These are phyloP conservation scores for Drosophila sordidula DNA, from an alignment of 2,888 invertebrate species.

Conservation along the genomic window DNA sequence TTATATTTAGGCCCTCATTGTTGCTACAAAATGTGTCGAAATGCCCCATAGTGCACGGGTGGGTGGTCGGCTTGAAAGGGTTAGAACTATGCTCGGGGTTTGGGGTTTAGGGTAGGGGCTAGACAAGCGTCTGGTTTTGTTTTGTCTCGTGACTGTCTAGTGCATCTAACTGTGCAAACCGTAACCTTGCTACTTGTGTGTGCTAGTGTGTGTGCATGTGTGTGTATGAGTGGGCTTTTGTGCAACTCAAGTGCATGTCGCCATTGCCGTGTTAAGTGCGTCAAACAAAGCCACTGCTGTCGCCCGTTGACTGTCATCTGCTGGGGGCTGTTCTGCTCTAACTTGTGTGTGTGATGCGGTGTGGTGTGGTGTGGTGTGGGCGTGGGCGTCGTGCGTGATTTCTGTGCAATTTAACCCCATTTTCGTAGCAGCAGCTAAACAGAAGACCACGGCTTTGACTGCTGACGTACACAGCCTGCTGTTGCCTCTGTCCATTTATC, in stretches of 20 bases:
- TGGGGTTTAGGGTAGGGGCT: conserved; percentile 20
- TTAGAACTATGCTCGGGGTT: conserved; percentile 24
- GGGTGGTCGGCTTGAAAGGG: conserved; percentile 52
- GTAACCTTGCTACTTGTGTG: neutral
- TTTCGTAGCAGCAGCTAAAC: conserved; percentile 48
- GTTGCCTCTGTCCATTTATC: conserved; percentile 3
- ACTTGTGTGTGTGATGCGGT: neutral
- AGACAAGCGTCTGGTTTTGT: conserved; percentile 48
- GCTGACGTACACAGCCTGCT: conserved; percentile 6
- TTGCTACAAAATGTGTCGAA: neutral
- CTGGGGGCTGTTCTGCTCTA: conserved; percentile 39
- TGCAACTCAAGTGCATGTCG: conserved; percentile 84
- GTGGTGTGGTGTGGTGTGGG: conserved; percentile 1
- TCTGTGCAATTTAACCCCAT: conserved; percentile 81
- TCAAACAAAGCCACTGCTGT: conserved; percentile 67
- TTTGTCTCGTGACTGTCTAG: conserved; percentile 78
- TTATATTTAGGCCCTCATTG: neutral
- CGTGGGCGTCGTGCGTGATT: conserved; percentile 55
- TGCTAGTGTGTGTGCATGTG: conserved; percentile 4
- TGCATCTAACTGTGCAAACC: conserved; percentile 78
- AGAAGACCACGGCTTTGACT: conserved; percentile 11
- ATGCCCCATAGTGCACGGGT: conserved; percentile 26
- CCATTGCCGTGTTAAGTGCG: conserved; percentile 84
- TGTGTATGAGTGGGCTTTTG: conserved; percentile 65
- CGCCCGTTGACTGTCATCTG: conserved; percentile 19